Percentiles rank a stretch among this genome's conserved stretches.
phyloP scores from a whole-genome alignment of 2,113 vertebrate genomes.

The Eptatretus burgeri region DNA sequence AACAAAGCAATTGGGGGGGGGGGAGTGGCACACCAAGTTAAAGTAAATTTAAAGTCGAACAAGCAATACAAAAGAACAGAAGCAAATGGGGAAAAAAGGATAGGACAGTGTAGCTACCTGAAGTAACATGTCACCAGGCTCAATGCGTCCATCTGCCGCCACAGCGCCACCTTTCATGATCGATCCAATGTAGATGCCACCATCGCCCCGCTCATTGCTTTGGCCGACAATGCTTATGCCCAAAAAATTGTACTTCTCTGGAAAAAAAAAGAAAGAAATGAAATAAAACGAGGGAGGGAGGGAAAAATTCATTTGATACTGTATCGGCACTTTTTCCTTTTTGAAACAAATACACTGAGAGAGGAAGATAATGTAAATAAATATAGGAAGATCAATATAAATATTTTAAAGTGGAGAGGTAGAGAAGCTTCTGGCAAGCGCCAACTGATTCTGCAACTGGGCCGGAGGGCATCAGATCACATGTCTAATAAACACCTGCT shows the following conservation, averaged over 20 bases:
- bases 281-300: not conserved
- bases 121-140: conserved; percentile 57
- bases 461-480: too few relatives aligned
- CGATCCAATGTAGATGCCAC: conserved; percentile 62
- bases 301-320: not conserved
- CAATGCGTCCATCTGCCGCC: conserved; percentile 49
- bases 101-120: conserved; percentile 19
- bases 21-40: too few relatives aligned
- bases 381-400: too few relatives aligned
- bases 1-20: too few relatives aligned
- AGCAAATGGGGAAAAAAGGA: too few relatives aligned
- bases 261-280: conserved; percentile 7
- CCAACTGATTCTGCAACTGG: not conserved
- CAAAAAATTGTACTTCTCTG: conserved; percentile 68
- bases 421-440: not conserved
- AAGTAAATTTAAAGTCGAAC: too few relatives aligned
- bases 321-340: too few relatives aligned
- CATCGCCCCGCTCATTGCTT: conserved; percentile 50
- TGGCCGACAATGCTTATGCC: conserved; percentile 67
- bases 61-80: too few relatives aligned
- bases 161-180: conserved; percentile 71
- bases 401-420: not conserved
- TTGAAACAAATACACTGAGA: too few relatives aligned
- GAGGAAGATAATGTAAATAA: too few relatives aligned
- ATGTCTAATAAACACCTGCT: too few relatives aligned